Percentiles rank a stretch among this genome's conserved stretches.
phyloP scores from a whole-genome alignment of 1,140 invertebrate genomes.

The Ctenoplectra terminalis region DNA sequence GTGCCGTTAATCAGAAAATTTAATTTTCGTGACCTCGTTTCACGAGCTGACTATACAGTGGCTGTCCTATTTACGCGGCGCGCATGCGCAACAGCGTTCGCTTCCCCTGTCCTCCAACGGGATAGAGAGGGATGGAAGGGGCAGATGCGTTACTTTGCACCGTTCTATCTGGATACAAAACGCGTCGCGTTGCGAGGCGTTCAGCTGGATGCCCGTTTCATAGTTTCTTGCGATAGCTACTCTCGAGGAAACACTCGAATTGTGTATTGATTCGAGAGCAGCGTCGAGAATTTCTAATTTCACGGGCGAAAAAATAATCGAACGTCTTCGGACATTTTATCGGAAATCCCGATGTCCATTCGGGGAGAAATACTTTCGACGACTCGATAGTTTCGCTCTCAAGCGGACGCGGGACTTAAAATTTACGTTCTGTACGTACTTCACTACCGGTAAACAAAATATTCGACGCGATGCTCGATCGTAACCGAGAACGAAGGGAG shows the following conservation, averaged over 20 bases:
- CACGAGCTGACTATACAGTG: conserved; percentile 74
- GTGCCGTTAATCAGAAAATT: conserved; percentile 80
- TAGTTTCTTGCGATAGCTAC: too few species aligned
- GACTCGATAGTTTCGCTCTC: too few species aligned
- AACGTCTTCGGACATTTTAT: too few species aligned
- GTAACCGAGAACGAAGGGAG: neutral
- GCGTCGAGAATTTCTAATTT: too few species aligned
- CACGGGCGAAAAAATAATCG: too few species aligned
- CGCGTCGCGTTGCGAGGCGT: neutral
- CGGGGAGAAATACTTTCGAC: too few species aligned
- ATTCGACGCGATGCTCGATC: neutral
- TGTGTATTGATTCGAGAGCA: too few species aligned
- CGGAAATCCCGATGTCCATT: too few species aligned
- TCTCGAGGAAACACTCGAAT: too few species aligned
- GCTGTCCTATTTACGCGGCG: conserved; percentile 77
- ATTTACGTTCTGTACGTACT: too few species aligned
- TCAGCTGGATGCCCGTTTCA: neutral
- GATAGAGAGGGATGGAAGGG: conserved; percentile 39
- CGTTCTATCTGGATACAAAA: conserved; percentile 54
- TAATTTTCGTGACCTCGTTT: conserved; percentile 82
- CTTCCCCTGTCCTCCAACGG: conserved; percentile 31
- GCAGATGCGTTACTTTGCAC: conserved; percentile 33
- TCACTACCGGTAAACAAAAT: too few species aligned
- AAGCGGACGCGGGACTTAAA: neutral
- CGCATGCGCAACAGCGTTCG: conserved; percentile 73